phyloP scores from a whole-genome alignment of 2,113 vertebrate genomes.

The Probosciger aterrimus region DNA sequence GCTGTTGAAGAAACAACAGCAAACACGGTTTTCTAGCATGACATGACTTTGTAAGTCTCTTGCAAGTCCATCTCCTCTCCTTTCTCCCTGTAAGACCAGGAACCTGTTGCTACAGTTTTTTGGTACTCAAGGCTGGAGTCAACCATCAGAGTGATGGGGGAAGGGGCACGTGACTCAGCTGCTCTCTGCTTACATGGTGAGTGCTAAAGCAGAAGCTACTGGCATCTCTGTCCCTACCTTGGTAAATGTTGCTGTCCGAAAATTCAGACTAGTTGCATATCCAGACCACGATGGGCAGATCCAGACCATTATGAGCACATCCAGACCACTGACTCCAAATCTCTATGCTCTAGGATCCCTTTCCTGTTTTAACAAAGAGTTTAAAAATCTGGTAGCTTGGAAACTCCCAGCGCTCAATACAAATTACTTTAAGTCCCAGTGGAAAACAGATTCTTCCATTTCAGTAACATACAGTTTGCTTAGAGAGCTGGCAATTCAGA shows the following conservation, averaged over 20 bases:
- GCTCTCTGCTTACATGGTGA: neutral
- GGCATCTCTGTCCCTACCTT: neutral
- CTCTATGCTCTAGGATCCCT: neutral
- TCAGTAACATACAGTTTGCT: slow-evolving; percentile 4
- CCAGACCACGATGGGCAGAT: neutral
- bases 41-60: neutral
- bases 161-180: neutral
- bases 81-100: neutral
- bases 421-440: slow-evolving; percentile 1
- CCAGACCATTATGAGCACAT: neutral
- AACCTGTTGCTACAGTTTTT: neutral
- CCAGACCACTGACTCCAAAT: neutral
- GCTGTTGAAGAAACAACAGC: neutral
- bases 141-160: neutral
- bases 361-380: neutral
- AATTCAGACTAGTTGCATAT: neutral
- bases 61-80: neutral
- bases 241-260: neutral
- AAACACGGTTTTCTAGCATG: neutral
- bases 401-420: neutral
- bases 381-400: neutral
- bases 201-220: neutral
- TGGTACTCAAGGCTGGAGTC: neutral
- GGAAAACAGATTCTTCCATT: neutral
- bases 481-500: slow-evolving; percentile 19